Base-by-base conservation (phyloP, 2,797 vertebrate species). In the Spinibarbus caldwelli region DNA sequence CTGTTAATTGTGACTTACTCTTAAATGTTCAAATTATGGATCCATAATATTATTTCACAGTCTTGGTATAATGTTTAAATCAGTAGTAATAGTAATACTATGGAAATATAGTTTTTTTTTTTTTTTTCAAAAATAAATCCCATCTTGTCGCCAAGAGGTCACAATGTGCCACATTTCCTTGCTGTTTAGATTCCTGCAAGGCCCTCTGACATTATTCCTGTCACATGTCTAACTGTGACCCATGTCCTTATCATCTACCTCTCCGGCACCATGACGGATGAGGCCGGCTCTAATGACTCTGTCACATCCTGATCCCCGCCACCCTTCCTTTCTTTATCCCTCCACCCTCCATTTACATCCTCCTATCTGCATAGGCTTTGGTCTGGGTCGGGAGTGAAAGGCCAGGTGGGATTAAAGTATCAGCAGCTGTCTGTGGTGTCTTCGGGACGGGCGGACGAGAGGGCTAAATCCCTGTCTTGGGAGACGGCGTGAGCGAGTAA, bases 321-420 rank as follows among this genome's bases (percentile, higher is more conserved):
- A 67, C 89, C 90, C 91, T 91, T 81, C 54, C 79, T 41, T 72
- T 19, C 68, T 70, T 86, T 68, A 84, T 88, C 84, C 91, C 82
- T 81, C 85, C 88, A 91, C 92, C 92, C 83, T 83, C 62, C 88
- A 93, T 93, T 94, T 93, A 90, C 92, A 93, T 94, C 43, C 92
- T 92, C 85, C 88, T 92, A 92, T 93, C 88, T 91, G 88, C 90
- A 89, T 88, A 68, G 80, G 89, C 86, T 66, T 81, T 72, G 82
- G 73, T 91, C 21, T 78, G 85, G 86, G 87, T 85, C 86, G 75
- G 43, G 41, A 87, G 87, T 88, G 91, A 91, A 96, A 95, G 94
- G 94, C 91, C 94, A 95, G 87, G 89, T 84, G 70, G 95, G 94
- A 96, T 96, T 95, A 96, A 94, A 92, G 93, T 94, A 91, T 96